Base-by-base conservation (phyloP, 1,140 invertebrate genomes). In the Triops cancriformis region DNA sequence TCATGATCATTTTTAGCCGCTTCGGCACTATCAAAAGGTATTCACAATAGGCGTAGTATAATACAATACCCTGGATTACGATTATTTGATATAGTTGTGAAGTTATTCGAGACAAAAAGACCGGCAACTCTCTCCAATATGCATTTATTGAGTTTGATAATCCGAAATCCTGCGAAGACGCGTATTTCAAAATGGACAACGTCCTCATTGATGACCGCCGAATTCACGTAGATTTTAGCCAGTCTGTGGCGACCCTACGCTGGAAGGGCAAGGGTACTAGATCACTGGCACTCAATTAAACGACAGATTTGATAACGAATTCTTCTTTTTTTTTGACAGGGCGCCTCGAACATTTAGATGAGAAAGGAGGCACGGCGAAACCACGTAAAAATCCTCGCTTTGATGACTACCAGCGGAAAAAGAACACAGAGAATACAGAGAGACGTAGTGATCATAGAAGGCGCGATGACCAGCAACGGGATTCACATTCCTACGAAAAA, bases 151-250 rank as follows among this genome's bases (percentile, higher is more conserved):
- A 99, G 85, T 99, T 99, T 88, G 94, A 93, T 79, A 92, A 97
- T 80, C 90, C 92, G 81, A 83, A 98, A 84, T 90, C 96, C 11
- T 99, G 98, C 87, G 98, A 99, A 87, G 92, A 95, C 81, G 98
- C 98, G 3, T 99, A 96, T 86, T 98, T 99, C 82, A 99, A 99
- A 88, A 99, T 99, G 98, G 97, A 99, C 83, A 99, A 99, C 87
- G 97, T 99, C 0, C 86, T 99, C 0, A 99, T 99, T 82, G 98
- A 99, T 86, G 98, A 99, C 83, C 86, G 98, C 73, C 87, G 98
- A 81, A 99, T 99, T 81, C 98, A 99, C 85, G 98, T 99, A 1
- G 98, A 99, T 85, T 99, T 99, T 86, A 98, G 96, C 81, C 98
- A 99, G 83, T 98, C 96, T 72, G 97, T 99, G 0, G 90, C 96